Percentiles rank a stretch among this genome's conserved stretches.
phyloP scores from a whole-genome alignment of 2,113 vertebrate genomes.

The Scomber colias region DNA sequence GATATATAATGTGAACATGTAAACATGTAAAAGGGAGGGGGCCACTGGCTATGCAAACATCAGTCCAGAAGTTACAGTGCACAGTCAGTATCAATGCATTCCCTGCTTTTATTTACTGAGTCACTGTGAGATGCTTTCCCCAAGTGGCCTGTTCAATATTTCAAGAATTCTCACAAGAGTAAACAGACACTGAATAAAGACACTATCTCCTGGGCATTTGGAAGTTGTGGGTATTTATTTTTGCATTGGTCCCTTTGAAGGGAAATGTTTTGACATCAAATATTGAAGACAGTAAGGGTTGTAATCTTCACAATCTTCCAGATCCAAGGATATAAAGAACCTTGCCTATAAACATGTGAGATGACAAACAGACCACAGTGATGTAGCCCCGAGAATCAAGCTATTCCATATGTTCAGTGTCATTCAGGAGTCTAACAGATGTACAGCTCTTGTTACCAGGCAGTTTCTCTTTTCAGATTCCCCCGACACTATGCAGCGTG shows the following conservation, averaged over 20 bases:
- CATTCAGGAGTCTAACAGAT: constrained; percentile 47
- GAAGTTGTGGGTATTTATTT: constrained; percentile 72
- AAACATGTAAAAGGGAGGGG: constrained; percentile 17
- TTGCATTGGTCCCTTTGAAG: constrained; percentile 65
- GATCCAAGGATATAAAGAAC: constrained; percentile 39
- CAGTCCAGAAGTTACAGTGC: not conserved
- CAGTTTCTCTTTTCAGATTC: constrained; percentile 18
- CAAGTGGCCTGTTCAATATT: constrained; percentile 76
- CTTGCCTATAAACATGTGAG: constrained; percentile 16
- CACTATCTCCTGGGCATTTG: constrained; percentile 62
- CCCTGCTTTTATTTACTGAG: constrained; percentile 59
- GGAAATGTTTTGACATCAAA: constrained; percentile 76
- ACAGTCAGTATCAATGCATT: constrained; percentile 34
- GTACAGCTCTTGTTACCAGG: constrained; percentile 20
- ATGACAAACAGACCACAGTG: constrained; percentile 28
- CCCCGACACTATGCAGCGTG: not conserved
- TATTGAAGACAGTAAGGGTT: constrained; percentile 64
- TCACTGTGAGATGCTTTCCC: constrained; percentile 43
- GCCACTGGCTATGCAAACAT: not conserved
- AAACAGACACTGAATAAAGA: constrained; percentile 80
- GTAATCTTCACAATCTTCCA: constrained; percentile 34
- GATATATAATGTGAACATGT: constrained; percentile 33
- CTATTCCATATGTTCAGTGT: constrained; percentile 44
- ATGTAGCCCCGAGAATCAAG: constrained; percentile 38
- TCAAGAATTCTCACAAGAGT: constrained; percentile 70